Conservation (phyloP, 2,797 vertebrate species). For the Fistularia tabacaria region DNA sequence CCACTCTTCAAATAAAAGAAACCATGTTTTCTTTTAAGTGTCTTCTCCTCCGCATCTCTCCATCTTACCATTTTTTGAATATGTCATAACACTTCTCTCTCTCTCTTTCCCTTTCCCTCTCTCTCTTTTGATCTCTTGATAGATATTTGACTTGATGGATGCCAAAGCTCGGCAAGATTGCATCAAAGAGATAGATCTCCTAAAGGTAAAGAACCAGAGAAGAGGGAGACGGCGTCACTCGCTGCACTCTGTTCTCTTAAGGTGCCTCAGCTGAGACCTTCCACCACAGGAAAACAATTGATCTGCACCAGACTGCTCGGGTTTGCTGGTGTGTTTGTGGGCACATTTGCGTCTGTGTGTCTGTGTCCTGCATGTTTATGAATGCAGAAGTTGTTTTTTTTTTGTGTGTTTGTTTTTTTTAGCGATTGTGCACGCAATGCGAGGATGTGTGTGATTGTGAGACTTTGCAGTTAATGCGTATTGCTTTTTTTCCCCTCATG, state of each 20-base stretch:
- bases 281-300: conserved; percentile 80
- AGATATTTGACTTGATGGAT: conserved; percentile 99
- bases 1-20: conserved; percentile 55
- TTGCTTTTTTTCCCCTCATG: conserved; percentile 18
- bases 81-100: conserved; percentile 61
- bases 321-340: conserved; percentile 38
- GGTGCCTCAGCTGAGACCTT: conserved; percentile 78
- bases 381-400: conserved; percentile 26
- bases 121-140: conserved; percentile 75
- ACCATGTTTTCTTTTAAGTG: conserved; percentile 54
- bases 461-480: conserved; percentile 26
- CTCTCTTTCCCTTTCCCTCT: conserved; percentile 41
- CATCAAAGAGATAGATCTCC: conserved; percentile 99
- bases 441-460: conserved; percentile 31
- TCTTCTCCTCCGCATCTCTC: conserved; percentile 39
- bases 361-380: conserved; percentile 29
- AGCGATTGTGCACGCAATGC: conserved; percentile 36
- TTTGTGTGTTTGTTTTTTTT: conserved; percentile 34
- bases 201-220: conserved; percentile 89
- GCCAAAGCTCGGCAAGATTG: conserved; percentile 99
- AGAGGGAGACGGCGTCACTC: conserved; percentile 69
- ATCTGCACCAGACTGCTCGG: conserved; percentile 68
- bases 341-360: conserved; percentile 14
- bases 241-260: conserved; percentile 75
- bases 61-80: conserved; percentile 57